Conservation (phyloP, 2,888 invertebrate genomes). For the Pyrrhosoma nymphula region DNA sequence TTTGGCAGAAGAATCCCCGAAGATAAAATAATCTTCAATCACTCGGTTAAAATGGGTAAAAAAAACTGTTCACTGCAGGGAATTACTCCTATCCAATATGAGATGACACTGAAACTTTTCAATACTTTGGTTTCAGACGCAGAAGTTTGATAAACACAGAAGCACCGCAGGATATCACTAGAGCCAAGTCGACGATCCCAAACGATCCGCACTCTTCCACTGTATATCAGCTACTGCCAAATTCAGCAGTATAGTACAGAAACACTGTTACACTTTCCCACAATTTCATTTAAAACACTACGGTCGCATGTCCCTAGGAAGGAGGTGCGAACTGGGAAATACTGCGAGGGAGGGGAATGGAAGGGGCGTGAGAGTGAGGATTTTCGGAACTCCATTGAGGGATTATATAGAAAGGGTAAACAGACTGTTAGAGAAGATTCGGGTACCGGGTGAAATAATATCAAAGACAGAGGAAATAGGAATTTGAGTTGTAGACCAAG, state of each 20-base stretch:
- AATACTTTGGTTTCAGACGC: background rate
- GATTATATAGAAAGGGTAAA: background rate
- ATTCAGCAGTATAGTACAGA: background rate
- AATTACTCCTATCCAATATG: background rate
- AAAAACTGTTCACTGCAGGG: background rate
- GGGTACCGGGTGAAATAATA: background rate
- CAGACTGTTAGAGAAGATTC: background rate
- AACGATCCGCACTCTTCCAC: background rate
- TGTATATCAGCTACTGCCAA: background rate
- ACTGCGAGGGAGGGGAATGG: background rate
- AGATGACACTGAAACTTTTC: background rate
- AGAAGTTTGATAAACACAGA: background rate
- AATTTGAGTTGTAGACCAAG: background rate
- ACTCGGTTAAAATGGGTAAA: background rate
- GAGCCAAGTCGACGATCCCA: background rate
- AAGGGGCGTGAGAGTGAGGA: background rate
- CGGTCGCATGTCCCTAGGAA: background rate
- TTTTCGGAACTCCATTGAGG: slow-evolving; percentile 1
- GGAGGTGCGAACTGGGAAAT: background rate
- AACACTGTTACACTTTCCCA: background rate
- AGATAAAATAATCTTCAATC: background rate
- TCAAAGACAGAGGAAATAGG: background rate
- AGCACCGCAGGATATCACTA: background rate
- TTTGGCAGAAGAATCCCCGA: background rate
- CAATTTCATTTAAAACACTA: background rate